phyloP scores from a whole-genome alignment of 2,888 invertebrate species.

The Apamea anceps region DNA sequence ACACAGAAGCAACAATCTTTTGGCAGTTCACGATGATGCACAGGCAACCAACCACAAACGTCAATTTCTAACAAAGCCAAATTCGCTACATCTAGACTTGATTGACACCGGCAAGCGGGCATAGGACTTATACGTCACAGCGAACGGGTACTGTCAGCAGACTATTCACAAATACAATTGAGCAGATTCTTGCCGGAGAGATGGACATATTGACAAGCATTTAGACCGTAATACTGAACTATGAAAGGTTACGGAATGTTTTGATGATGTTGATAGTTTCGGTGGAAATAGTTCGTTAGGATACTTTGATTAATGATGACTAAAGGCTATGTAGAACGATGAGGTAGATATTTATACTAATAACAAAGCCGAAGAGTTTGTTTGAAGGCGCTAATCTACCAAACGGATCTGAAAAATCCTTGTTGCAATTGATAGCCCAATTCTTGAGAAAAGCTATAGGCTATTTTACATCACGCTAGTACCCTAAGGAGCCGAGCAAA shows the following conservation, averaged over 20 bases:
- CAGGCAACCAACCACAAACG: slow-evolving; percentile 8
- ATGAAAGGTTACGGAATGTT: background rate
- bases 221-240: slow-evolving; percentile 1
- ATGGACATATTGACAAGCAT: slow-evolving; percentile 30
- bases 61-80: slow-evolving; percentile 35
- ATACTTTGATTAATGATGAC: background rate
- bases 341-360: background rate
- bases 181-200: slow-evolving; percentile 26
- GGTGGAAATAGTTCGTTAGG: background rate
- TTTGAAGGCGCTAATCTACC: background rate
- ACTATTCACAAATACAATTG: slow-evolving; percentile 47
- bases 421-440: too few species aligned
- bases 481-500: background rate
- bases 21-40: background rate
- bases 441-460: background rate
- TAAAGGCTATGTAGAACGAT: background rate
- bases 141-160: slow-evolving; percentile 26
- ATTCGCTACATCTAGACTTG: slow-evolving; percentile 10
- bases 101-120: slow-evolving; percentile 19
- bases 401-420: too few species aligned
- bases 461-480: background rate
- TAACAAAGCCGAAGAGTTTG: background rate
- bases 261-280: background rate
- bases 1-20: background rate
- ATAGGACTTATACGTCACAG: slow-evolving; percentile 42